A percentile compares a stretch with the other conserved stretches of the same genome.
Evolutionary conservation across 2,888 invertebrate species (phyloP).

Genomic region (Drosophila setosimentum): DNA sequence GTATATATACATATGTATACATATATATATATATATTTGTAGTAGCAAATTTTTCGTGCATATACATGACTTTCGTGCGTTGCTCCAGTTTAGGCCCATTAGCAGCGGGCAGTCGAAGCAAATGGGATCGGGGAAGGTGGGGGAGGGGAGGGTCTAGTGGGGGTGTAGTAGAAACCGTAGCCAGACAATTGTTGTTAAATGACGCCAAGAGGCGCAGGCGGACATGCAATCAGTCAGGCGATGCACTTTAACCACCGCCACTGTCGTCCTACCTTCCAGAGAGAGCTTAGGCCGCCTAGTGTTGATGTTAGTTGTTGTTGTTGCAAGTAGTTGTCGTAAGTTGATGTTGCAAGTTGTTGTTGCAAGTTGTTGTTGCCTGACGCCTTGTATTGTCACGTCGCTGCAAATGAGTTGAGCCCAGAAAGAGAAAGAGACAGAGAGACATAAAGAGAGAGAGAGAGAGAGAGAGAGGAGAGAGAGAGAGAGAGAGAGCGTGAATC

Average conservation of each 20-base stretch:
- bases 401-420: conserved; percentile 23
- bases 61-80: conserved; percentile 79
- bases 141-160: conserved; percentile 8
- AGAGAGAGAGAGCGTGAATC: conserved; percentile 21
- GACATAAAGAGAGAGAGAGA: not conserved
- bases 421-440: conserved; percentile 6
- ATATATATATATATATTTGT: not conserved
- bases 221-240: conserved; percentile 78
- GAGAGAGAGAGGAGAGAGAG: not conserved
- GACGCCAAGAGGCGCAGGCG: conserved; percentile 55
- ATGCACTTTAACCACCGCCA: conserved; percentile 71
- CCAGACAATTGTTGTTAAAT: conserved; percentile 47
- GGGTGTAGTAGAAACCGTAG: conserved; percentile 28
- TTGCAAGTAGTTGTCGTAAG: conserved; percentile 16
- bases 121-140: not conserved
- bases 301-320: conserved; percentile 30
- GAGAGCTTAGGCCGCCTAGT: conserved; percentile 28
- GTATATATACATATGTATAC: not conserved
- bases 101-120: conserved; percentile 33
- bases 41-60: conserved; percentile 69
- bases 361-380: conserved; percentile 31
- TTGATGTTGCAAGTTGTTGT: conserved; percentile 27
- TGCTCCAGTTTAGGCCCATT: conserved; percentile 76
- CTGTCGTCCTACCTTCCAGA: conserved; percentile 36
- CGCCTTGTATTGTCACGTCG: conserved; percentile 77